Conservation (phyloP, 2,888 invertebrate genomes). For the Mythimna pallens region DNA sequence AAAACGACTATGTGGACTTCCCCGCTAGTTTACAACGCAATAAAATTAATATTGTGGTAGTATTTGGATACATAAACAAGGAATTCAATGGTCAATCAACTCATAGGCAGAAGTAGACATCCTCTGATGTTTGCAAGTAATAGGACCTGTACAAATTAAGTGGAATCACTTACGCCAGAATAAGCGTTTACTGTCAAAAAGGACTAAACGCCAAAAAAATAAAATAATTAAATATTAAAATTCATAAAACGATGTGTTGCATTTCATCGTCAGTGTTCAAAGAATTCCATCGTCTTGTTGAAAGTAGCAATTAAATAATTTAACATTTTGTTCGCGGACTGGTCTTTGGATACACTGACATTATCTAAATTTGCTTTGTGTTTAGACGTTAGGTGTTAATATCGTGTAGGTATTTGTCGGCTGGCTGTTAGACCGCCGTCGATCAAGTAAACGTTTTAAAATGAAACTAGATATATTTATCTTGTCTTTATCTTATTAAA, state of each 20-base stretch:
- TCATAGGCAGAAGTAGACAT: not conserved
- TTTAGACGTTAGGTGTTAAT: constrained; percentile 59
- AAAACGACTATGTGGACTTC: constrained; percentile 33
- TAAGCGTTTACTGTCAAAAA: not conserved
- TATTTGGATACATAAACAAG: not conserved
- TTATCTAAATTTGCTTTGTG: constrained; percentile 60
- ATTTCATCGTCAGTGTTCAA: constrained; percentile 26
- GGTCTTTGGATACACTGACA: constrained; percentile 39
- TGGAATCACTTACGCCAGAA: not conserved
- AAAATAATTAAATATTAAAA: not conserved
- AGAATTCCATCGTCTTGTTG: constrained; percentile 39
- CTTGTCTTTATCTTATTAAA: constrained; percentile 23
- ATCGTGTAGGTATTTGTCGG: constrained; percentile 55
- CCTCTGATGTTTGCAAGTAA: not conserved
- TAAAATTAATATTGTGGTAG: constrained; percentile 20
- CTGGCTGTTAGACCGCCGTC: constrained; percentile 41
- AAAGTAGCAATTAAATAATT: constrained; percentile 61
- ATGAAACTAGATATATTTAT: constrained; percentile 23
- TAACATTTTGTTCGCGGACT: constrained; percentile 44
- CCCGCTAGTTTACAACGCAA: constrained; percentile 26
- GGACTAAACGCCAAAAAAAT: constrained; percentile 5
- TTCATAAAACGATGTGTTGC: constrained; percentile 18
- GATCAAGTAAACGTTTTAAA: constrained; percentile 43
- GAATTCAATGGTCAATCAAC: not conserved
- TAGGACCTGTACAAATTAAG: not conserved